Base-by-base conservation (phyloP, 2,113 vertebrate species). In the Cynocephalus volans region DNA sequence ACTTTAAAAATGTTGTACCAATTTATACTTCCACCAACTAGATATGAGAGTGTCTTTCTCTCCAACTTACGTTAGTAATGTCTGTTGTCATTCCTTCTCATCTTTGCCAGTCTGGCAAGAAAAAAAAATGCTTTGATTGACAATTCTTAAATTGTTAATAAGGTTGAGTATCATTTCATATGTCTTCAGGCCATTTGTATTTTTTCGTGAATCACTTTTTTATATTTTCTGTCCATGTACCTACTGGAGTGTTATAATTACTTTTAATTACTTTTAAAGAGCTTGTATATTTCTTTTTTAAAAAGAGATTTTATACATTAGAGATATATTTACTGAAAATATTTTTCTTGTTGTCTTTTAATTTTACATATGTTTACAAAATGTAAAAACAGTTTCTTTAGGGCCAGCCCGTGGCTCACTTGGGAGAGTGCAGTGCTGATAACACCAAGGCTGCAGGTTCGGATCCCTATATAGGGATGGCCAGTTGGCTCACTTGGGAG, bases 201-300 rank as follows among this genome's bases (percentile, higher is more conserved):
- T 54, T 86, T 75, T 83, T 94, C 31, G 10, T 88, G 10, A 90
- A 58, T 90, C 79, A 56, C 41, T 90, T 91, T 64, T 95, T 70
- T 86, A 24, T 93, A 75, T 50, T 79, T 33, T 92, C n/a, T 88
- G 24, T 72, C 50, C 36, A 33, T 79, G 8, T 93, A 79, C 77
- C n/a, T 93, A 0, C 85, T 70, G 28, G 21, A 17, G 31, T 93
- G 0, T 90, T 89, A 41, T 62, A 33, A 76, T 96, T 26, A 93
- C n/a, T 89, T 89, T 93, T 70, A 67, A 83, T 62, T 77, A n/a
- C n/a, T 79, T 96, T 93, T 85, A 79, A 93, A 93, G 36, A 92
- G 23, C 23, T 92, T 64, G 12, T 65, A 65, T 64, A 65, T 28
- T 64, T 10, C 6, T 23, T 60, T 60, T 58, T 60, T 60, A 23